These are phyloP conservation scores for Eupristina koningsbergeri DNA, from an alignment of 1,140 invertebrate species.

Conservation along the genomic window DNA sequence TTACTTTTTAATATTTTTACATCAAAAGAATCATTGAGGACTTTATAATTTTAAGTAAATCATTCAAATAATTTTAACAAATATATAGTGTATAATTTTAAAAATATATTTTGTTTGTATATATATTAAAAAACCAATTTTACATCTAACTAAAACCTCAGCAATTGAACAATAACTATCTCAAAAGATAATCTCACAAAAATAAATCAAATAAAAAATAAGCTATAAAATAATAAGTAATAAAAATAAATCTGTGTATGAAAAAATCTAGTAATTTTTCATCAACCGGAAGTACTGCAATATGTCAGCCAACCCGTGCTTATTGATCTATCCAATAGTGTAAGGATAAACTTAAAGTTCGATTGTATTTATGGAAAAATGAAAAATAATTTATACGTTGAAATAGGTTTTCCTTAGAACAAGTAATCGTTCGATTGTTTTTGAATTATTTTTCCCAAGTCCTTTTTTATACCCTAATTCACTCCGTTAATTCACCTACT, in stretches of 20 bases:
- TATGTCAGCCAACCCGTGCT: neutral
- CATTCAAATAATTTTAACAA: no score
- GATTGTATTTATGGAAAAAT: neutral
- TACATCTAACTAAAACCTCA: no score
- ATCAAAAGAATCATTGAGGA: no score
- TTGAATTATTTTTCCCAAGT: neutral
- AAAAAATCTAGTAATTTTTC: neutral
- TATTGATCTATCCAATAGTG: neutral
- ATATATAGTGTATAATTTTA: no score
- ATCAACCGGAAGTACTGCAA: neutral
- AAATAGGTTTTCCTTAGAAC: neutral
- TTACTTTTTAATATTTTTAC: no score
- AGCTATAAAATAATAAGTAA: neutral
- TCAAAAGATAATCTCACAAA: no score
- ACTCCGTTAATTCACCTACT: no score
- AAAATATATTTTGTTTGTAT: no score
- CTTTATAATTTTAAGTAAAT: no score
- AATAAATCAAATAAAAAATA: neutral
- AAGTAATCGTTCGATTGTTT: neutral
- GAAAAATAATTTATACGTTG: neutral
- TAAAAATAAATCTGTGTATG: neutral
- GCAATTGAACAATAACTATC: no score
- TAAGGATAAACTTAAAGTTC: neutral
- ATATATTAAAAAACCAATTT: no score
- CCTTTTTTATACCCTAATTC: no score